Conservation (phyloP, 2,797 vertebrate species). For the Bovichtus variegatus region DNA sequence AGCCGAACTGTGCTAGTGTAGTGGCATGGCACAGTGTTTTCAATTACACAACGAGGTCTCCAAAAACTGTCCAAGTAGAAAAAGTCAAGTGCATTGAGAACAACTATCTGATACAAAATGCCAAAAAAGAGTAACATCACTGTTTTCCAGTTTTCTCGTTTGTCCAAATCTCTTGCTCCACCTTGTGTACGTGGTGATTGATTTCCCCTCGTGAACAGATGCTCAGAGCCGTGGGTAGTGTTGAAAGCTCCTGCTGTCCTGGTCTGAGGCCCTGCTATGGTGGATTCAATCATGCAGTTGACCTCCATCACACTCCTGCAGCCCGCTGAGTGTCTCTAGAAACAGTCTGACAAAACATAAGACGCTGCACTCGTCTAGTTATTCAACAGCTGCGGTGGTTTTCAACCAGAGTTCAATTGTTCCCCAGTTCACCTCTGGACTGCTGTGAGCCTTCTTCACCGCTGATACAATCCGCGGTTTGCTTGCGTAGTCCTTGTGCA, state of each 20-base stretch:
- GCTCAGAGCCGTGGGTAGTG: conserved; percentile 60
- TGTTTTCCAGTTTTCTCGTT: conserved; percentile 23
- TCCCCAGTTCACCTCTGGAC: conserved; percentile 15
- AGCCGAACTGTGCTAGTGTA: conserved; percentile 62
- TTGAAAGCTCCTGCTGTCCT: conserved; percentile 64
- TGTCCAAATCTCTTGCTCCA: conserved; percentile 37
- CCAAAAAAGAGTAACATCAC: conserved; percentile 4
- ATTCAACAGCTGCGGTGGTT: conserved; percentile 29
- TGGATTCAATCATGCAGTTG: conserved; percentile 69
- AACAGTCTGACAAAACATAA: conserved; percentile 41
- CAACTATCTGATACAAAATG: conserved; percentile 20
- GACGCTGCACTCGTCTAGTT: conserved; percentile 19
- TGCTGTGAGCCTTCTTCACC: conserved; percentile 1
- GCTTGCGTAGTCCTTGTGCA: neutral
- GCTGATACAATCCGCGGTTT: neutral
- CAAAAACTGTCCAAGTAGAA: conserved; percentile 36
- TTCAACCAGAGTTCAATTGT: conserved; percentile 35
- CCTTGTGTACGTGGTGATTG: conserved; percentile 62
- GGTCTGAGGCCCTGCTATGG: conserved; percentile 50
- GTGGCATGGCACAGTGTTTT: conserved; percentile 70
- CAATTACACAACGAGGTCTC: conserved; percentile 73
- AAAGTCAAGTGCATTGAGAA: conserved; percentile 37
- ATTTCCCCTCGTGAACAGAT: conserved; percentile 71
- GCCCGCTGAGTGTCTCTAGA: conserved; percentile 49
- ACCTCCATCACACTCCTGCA: conserved; percentile 62